A percentile compares a stretch with the other conserved stretches of the same genome.
Conservation (phyloP, 37 sponge, comb jelly and placozoan species). For the Aphrocallistes beatrix region DNA sequence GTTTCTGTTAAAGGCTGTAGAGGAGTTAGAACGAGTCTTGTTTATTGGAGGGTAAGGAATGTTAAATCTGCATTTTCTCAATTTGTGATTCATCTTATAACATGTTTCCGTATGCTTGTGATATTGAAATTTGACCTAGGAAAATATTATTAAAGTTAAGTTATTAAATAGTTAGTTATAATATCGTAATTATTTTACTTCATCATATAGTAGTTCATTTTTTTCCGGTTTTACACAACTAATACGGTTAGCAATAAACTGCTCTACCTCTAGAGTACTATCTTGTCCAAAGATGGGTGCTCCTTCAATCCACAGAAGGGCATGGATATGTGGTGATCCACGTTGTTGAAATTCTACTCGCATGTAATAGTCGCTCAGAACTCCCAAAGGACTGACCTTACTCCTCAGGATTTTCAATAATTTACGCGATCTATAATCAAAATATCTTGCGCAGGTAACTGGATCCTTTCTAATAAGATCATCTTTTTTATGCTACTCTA, state of each 20-base stretch:
- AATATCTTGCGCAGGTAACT: slow-evolving; percentile 29
- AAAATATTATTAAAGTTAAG: no score
- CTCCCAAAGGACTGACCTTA: slow-evolving; percentile 19
- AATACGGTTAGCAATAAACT: slow-evolving; percentile 23
- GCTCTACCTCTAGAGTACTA: not conserved
- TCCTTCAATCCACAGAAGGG: slow-evolving; percentile 22
- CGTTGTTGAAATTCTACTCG: slow-evolving; percentile 33
- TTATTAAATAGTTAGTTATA: no score
- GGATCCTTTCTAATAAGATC: slow-evolving; percentile 8
- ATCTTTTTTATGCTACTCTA: not conserved
- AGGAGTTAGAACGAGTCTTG: no score
- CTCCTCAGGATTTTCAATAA: slow-evolving; percentile 23
- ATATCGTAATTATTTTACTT: no score
- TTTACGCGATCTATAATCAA: slow-evolving; percentile 17
- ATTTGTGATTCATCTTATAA: no score
- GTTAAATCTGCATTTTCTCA: no score
- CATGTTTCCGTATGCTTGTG: no score
- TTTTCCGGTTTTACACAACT: slow-evolving; percentile 11
- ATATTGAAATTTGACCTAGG: no score
- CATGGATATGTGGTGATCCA: slow-evolving; percentile 33
- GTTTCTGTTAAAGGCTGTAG: no score
- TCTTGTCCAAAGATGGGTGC: slow-evolving; percentile 19
- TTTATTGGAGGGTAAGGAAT: no score
- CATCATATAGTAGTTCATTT: no score
- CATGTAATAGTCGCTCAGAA: slow-evolving; percentile 23